phyloP scores from a whole-genome alignment of 2,113 vertebrate genomes.

The Odobenus rosmarus region DNA sequence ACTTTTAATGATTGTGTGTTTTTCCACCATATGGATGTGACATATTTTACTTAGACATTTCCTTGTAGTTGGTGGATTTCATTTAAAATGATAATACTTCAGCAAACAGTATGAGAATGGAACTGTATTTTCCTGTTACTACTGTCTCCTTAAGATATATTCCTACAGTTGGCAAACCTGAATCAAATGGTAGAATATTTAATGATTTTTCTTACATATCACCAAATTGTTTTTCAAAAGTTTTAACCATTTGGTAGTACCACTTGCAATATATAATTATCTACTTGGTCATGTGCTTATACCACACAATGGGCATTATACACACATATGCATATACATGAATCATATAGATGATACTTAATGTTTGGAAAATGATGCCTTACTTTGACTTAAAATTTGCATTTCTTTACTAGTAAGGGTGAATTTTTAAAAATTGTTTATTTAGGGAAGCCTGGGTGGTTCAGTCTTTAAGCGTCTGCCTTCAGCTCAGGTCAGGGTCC shows the following conservation, averaged over 20 bases:
- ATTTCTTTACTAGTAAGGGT: background rate
- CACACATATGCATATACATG: background rate
- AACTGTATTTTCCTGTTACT: background rate
- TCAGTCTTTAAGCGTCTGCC: no score
- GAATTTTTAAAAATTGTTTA: background rate
- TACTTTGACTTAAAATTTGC: background rate
- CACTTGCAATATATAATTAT: background rate
- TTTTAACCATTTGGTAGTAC: background rate
- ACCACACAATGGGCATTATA: background rate
- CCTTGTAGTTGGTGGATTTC: background rate
- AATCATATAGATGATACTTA: background rate
- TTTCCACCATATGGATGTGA: conserved; percentile 23
- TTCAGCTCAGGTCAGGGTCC: no score
- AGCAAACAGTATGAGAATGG: background rate
- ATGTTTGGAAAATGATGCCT: background rate
- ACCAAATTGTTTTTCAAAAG: background rate
- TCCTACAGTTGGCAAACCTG: background rate
- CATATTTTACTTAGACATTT: conserved; percentile 29
- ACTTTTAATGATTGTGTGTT: conserved; percentile 35
- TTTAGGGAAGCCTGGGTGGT: background rate
- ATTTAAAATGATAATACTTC: background rate
- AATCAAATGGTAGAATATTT: conserved; percentile 20
- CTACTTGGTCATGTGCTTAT: background rate
- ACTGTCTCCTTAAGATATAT: background rate
- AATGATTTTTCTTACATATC: background rate